Conservation (phyloP, 2,888 invertebrate species). For the Priapulus caudatus region DNA sequence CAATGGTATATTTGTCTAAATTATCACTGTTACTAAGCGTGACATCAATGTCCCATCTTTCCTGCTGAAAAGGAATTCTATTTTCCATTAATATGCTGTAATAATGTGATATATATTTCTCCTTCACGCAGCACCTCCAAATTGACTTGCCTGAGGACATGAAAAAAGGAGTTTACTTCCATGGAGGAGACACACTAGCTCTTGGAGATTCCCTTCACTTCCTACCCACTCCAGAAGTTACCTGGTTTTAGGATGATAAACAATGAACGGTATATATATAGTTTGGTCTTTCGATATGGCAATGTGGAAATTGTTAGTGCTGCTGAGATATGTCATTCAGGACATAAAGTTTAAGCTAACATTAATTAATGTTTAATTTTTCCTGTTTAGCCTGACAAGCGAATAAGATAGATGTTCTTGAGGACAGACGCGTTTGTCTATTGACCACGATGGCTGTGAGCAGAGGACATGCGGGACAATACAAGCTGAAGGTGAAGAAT, state of each 20-base stretch:
- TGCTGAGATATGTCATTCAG: no score
- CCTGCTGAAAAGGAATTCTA: no score
- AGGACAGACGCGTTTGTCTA: background rate
- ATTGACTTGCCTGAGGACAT: background rate
- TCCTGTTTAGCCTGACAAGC: slow-evolving; percentile 3
- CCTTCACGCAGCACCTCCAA: background rate
- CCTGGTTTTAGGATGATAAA: slow-evolving; percentile 27
- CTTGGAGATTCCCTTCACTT: slow-evolving; percentile 11
- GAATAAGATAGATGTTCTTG: background rate
- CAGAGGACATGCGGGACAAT: slow-evolving; percentile 54
- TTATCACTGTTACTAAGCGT: no score
- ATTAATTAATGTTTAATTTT: no score
- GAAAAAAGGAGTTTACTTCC: background rate
- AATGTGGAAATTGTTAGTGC: no score
- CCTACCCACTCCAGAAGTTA: slow-evolving; percentile 9
- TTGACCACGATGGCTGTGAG: slow-evolving; percentile 37
- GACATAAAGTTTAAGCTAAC: no score
- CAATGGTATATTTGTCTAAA: no score
- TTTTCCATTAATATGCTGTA: no score
- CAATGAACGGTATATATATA: slow-evolving; percentile 28
- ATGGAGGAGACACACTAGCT: slow-evolving; percentile 10
- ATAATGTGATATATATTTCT: no score
- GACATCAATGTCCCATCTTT: no score
- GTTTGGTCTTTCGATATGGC: no score
- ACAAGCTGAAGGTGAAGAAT: slow-evolving; percentile 55